Base-by-base conservation (phyloP, 2,888 invertebrate species). In the Ennomos fuscantarius region DNA sequence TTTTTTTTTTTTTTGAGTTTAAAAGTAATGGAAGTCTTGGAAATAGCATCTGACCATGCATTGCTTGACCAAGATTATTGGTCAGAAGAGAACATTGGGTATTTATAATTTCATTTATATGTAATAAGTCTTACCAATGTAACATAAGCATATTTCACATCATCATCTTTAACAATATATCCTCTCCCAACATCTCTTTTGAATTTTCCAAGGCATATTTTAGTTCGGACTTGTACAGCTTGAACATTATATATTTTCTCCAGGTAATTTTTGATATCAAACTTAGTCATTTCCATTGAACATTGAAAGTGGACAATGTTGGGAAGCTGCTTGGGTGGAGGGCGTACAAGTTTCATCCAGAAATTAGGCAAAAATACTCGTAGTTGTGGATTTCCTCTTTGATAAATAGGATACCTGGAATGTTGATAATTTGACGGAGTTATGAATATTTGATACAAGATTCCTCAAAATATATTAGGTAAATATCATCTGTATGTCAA, bases 361-460 rank as follows among this genome's bases (percentile, higher is more conserved):
- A 99, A 99, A 83, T 99, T 98, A 0, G 99, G 99, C 34, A 99
- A 89, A 84, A 98, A 98, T 9, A 99, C 94, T 57, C 99, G 93
- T 34, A 97, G 88, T 79, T 99, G 99, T n/a, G 99, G 99, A 83
- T 97, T 97, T 10, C 99, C 99, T 81, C 94, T 95, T 85, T 96
- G 96, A 86, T 97, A 99, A 35, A 98, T 77, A 1, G 98, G 99
- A 90, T 99, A 99, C 95, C 97, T 96, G 72, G 44, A 90, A 83
- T 12, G 34, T 24, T 24, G 53, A 56, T 10, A 34, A 34, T n/a
- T 24, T 0, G 3, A 24, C 0, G 1, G 24, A 24, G 6, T 24
- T 24, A 24, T 0, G 3, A 3, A 24, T 24, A 24, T 24, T 24
- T n/a, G n/a, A n/a, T n/a, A n/a, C n/a, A n/a, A n/a, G n/a, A n/a